Base-by-base conservation (phyloP, 2,888 invertebrate genomes). In the Elegia similella region DNA sequence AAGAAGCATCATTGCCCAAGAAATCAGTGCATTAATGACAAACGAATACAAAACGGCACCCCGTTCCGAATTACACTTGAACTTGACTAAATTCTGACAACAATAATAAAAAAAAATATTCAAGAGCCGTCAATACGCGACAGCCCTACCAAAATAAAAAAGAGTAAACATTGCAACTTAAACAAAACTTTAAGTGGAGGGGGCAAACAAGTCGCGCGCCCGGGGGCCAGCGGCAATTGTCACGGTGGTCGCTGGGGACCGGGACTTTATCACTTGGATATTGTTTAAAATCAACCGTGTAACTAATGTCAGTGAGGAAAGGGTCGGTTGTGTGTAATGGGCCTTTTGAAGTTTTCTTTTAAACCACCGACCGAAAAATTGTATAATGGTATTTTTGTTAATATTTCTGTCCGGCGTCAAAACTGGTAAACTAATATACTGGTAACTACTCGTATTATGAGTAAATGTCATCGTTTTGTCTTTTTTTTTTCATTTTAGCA, bases 91-190 rank as follows among this genome's bases (percentile, higher is more conserved):
- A 16, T 44, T 44, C 15, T 8, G 13, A 34, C 5, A 30, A 52
- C 42, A 52, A 46, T 42, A 42, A 42, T 29, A 29, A 6, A 50
- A 50, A 48, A 17, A 34, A 34, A 8, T 54, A 57, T 61, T 60
- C 60, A 57, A 58, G 46, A 48, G 61, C 50, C 54, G 58, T 34
- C 61, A 61, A 59, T 62, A 63, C 55, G 52, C 55, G 56, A 62
- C 60, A 59, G 58, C 58, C 52, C 57, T 58, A 55, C 52, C 52
- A 54, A 61, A 59, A 62, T 59, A 63, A 62, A 50, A 50, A 50
- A 34, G 50, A 30, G 34, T 62, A 65, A 66, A 66, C 63, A 66
- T 56, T 42, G 44, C 42, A 62, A 62, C 55, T 61, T 61, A 59
- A 66, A 66, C 61, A 61, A 57, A 56, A 62, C 42, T 32, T 1